Evolutionary conservation across 2,888 invertebrate genomes (phyloP), one percentile per base, ranked within the genome.

Genomic region (Thereva nobilitata): DNA sequence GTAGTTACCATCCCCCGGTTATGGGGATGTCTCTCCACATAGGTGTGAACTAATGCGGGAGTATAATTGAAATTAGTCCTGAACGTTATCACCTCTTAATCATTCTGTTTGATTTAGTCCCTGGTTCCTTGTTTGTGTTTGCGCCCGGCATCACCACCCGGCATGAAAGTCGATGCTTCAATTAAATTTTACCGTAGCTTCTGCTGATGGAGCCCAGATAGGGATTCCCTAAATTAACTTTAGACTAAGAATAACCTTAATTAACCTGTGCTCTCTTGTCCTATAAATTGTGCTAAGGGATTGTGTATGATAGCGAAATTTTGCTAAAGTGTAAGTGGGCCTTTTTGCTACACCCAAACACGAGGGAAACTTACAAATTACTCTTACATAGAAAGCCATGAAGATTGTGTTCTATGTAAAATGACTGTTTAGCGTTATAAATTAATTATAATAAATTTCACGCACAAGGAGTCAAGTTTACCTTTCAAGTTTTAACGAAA

Each of bases 191-290:
- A 37, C 47, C 47, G 23, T 47, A 45, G 47, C 12, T 37, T 12
- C 10, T 54, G 38, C 59, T 10, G 47, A 47, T 47, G 47, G 38
- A 54, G 40, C 38, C 6, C 40, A 38, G 54, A 59, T 59, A 59
- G 47, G 38, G 49, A 59, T 59, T 59, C 38, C 45, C 47, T 12
- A 59, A 59, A 59, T 59, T 45, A 59, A 59, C 59, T 59, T 47
- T 47, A 59, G 47, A 59, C 59, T 59, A 47, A 59, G 59, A 59
- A 59, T 59, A 59, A 47, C 59, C 59, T 59, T 59, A 59, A 59
- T 59, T 59, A 59, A 59, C 59, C 49, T 59, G 59, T 59, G 49
- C 59, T 59, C 23, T 23, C 47, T 59, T 59, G 47, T 59, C 59
- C 59, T 49, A 59, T 59, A 59, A 59, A 59, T 59, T 59, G 59